A percentile compares a stretch with the other conserved stretches of the same genome.
Evolutionary conservation across 2,888 invertebrate genomes (phyloP).

Genomic region (Troglohyphantes excavatus): DNA sequence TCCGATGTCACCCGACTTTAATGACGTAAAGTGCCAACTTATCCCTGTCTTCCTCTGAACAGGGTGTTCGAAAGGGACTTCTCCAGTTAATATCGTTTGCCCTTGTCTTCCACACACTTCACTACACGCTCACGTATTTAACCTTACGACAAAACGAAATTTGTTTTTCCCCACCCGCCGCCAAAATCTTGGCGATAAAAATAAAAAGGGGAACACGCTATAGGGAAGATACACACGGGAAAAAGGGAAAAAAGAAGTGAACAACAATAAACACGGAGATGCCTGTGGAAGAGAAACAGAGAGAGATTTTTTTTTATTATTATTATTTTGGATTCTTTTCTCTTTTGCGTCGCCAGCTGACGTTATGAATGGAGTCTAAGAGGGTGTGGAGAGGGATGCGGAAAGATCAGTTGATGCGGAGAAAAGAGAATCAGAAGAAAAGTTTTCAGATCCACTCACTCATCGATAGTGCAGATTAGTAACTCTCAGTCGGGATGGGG

Average conservation of each 20-base stretch:
- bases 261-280: slow-evolving; percentile 61
- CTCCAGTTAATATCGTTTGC: slow-evolving; percentile 71
- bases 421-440: slow-evolving; percentile 57
- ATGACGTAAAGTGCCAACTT: slow-evolving; percentile 39
- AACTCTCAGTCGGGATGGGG: slow-evolving; percentile 46
- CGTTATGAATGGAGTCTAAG: slow-evolving; percentile 75
- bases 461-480: slow-evolving; percentile 77
- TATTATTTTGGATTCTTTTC: slow-evolving; percentile 53
- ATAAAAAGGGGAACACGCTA: slow-evolving; percentile 33
- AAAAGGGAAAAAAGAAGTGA: slow-evolving; percentile 28
- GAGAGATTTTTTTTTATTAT: slow-evolving; percentile 43
- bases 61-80: background rate
- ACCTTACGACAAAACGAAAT: slow-evolving; percentile 73
- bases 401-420: slow-evolving; percentile 72
- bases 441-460: slow-evolving; percentile 67
- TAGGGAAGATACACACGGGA: background rate
- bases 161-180: slow-evolving; percentile 34
- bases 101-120: slow-evolving; percentile 76
- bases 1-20: slow-evolving; percentile 13
- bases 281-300: background rate
- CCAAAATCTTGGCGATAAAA: slow-evolving; percentile 70
- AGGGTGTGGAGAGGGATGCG: slow-evolving; percentile 49
- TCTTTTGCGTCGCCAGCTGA: slow-evolving; percentile 75
- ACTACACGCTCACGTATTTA: slow-evolving; percentile 76
- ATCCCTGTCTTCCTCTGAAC: slow-evolving; percentile 50